Evolutionary conservation across 2,797 vertebrate genomes (phyloP).

Genomic region (Sebastes nivosus): DNA sequence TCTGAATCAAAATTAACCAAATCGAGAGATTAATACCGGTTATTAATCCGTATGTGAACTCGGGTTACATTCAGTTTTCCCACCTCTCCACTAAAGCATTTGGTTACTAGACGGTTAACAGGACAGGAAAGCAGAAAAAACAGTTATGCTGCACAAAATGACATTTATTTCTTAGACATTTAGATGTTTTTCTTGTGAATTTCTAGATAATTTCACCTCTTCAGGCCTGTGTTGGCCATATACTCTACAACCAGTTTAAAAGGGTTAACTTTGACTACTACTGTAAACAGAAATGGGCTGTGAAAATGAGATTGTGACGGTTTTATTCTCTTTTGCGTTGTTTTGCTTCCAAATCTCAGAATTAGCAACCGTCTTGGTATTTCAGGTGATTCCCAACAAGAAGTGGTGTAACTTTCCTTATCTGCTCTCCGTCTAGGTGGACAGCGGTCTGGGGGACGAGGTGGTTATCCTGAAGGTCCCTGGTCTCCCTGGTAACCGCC

Average conservation of each 20-base stretch:
- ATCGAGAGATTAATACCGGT: neutral
- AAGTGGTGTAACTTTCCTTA: neutral
- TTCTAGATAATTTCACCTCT: too few relatives aligned
- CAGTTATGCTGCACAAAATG: neutral
- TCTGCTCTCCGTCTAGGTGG: conserved; percentile 70
- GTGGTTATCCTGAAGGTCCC: conserved; percentile 81
- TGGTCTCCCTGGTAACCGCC: conserved; percentile 80
- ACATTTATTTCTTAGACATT: neutral
- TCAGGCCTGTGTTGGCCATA: too few relatives aligned
- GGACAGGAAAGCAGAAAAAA: neutral
- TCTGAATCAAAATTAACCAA: too few relatives aligned
- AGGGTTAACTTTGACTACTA: neutral
- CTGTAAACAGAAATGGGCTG: neutral
- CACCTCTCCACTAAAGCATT: neutral
- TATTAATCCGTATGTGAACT: neutral
- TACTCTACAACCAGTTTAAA: neutral
- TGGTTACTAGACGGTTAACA: neutral
- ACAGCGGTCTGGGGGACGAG: conserved; percentile 75
- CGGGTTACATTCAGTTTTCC: neutral
- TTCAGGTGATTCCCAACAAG: neutral
- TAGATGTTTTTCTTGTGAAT: too few relatives aligned
- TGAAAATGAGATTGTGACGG: neutral
- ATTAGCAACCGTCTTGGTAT: neutral
- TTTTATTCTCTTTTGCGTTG: neutral
- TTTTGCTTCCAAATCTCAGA: neutral